Conservation (phyloP, 2,888 invertebrate genomes). For the Nematopogon swammerdamellus region DNA sequence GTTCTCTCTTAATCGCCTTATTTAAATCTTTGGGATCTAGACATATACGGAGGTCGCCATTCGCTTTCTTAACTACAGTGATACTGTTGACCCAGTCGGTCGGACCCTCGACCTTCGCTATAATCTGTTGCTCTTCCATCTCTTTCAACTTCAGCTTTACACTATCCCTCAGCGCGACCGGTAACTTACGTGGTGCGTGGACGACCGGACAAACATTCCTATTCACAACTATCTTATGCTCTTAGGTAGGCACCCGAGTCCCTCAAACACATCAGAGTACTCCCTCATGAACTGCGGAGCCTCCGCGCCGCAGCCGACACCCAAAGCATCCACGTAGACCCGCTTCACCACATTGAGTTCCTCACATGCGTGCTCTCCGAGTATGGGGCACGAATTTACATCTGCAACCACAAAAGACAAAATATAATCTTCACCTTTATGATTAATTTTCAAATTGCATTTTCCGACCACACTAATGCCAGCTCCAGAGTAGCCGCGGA, state of each 20-base stretch:
- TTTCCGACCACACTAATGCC: slow-evolving; percentile 1
- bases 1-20: slow-evolving; percentile 12
- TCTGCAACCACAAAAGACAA: not conserved
- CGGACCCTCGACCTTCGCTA: slow-evolving; percentile 14
- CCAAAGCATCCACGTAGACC: slow-evolving; percentile 1
- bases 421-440: slow-evolving; percentile 2
- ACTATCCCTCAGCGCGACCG: slow-evolving; percentile 11
- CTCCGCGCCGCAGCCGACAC: slow-evolving; percentile 3
- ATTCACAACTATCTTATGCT: slow-evolving; percentile 10
- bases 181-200: slow-evolving; percentile 13
- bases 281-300: slow-evolving; percentile 4
- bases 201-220: slow-evolving; percentile 10
- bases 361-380: slow-evolving; percentile 8
- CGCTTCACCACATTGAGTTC: slow-evolving; percentile 11
- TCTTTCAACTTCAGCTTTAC: slow-evolving; percentile 11
- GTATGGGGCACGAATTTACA: not conserved
- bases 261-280: slow-evolving; percentile 8
- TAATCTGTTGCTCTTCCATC: slow-evolving; percentile 12
- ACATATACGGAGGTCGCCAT: slow-evolving; percentile 11
- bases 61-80: slow-evolving; percentile 14
- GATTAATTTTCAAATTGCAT: slow-evolving; percentile 5
- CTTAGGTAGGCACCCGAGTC: slow-evolving; percentile 9
- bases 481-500: not conserved
- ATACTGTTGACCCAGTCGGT: slow-evolving; percentile 17
- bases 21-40: slow-evolving; percentile 15